These are phyloP conservation scores for Lophura nycthemera DNA, from an alignment of 2,113 vertebrate species.

Conservation along the genomic window DNA sequence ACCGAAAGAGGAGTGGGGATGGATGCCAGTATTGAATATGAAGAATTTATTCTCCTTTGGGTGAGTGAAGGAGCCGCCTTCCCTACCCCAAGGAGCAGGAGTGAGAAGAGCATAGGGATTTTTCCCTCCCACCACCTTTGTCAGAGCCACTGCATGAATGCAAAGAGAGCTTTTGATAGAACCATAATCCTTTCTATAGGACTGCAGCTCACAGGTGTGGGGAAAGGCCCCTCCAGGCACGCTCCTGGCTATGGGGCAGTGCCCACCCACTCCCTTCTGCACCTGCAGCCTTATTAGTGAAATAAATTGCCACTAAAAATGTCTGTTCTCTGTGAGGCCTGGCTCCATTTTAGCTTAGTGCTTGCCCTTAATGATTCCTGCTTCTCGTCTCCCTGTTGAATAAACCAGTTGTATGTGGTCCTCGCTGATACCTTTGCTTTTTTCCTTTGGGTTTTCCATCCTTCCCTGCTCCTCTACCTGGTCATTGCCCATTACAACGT, in stretches of 20 bases:
- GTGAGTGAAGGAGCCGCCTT: neutral
- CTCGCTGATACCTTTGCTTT: neutral
- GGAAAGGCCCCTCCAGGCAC: neutral
- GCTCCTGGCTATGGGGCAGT: neutral
- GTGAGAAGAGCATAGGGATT: neutral
- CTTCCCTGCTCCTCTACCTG: neutral
- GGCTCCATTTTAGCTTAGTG: constrained; percentile 30
- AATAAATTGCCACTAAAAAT: constrained; percentile 62
- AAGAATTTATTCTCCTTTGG: neutral
- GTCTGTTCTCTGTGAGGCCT: neutral
- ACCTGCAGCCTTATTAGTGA: constrained; percentile 42
- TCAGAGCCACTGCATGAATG: neutral
- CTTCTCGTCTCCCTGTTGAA: neutral
- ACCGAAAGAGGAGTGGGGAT: neutral
- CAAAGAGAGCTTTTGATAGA: neutral
- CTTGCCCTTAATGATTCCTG: neutral
- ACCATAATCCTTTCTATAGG: neutral
- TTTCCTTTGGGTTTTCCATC: neutral
- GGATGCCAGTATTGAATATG: neutral
- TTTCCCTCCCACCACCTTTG: neutral
- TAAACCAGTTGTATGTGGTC: neutral
- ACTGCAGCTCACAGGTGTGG: neutral
- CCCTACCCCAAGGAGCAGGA: neutral
- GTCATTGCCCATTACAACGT: neutral
- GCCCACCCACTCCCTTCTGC: neutral